Evolutionary conservation across 2,888 invertebrate species (phyloP).

Genomic region (Lacanobia wlatinum): DNA sequence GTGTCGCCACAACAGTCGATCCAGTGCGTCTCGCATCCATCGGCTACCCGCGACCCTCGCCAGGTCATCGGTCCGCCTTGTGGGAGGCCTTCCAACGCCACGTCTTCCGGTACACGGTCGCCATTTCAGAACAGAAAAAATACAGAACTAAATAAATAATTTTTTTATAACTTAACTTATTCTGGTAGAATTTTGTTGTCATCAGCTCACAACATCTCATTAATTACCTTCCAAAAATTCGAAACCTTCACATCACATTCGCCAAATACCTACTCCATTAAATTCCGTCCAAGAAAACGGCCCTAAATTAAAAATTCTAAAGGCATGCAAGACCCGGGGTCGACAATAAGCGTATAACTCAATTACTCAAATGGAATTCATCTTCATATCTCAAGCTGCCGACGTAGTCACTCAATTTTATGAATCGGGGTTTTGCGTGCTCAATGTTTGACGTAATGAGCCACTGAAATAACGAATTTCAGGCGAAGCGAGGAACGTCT

Average conservation of each 20-base stretch:
- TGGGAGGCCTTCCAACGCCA: too few relatives aligned
- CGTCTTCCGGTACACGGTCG: too few relatives aligned
- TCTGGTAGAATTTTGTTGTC: too few relatives aligned
- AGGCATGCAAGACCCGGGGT: constrained; percentile 45
- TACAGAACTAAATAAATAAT: too few relatives aligned
- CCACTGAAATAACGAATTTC: constrained; percentile 71
- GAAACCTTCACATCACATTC: background rate
- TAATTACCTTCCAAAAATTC: background rate
- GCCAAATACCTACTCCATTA: constrained; percentile 32
- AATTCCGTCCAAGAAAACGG: constrained; percentile 19
- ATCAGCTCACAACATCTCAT: background rate
- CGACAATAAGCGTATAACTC: constrained; percentile 71
- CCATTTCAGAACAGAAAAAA: too few relatives aligned
- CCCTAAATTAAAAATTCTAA: constrained; percentile 56
- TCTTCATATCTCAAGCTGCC: constrained; percentile 79
- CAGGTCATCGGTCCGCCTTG: too few relatives aligned
- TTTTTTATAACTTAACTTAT: too few relatives aligned
- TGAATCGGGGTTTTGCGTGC: constrained; percentile 85
- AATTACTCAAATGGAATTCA: constrained; percentile 80
- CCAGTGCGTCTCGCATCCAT: too few relatives aligned
- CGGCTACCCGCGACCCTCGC: too few relatives aligned
- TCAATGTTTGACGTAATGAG: constrained; percentile 78
- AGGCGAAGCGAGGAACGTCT: constrained; percentile 53
- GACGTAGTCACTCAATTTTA: constrained; percentile 81
- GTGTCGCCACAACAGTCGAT: too few relatives aligned